A percentile compares a stretch with the other conserved stretches of the same genome.
Evolutionary conservation across 2,797 vertebrate species (phyloP).

Genomic region (Helarctos malayanus): DNA sequence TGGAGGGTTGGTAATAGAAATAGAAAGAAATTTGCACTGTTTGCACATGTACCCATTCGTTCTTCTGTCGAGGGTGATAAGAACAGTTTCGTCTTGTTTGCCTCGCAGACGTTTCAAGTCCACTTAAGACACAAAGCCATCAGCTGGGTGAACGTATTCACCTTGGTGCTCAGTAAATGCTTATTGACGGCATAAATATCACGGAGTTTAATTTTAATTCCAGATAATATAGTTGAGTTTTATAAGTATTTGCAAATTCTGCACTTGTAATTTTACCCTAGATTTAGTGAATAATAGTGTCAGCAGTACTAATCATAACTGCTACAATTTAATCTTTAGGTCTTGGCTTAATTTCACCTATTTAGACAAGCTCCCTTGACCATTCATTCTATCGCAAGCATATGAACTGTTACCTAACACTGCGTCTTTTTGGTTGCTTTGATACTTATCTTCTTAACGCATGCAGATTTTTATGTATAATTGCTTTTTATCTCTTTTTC

Average conservation of each 20-base stretch:
- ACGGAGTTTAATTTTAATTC: constrained; percentile 47
- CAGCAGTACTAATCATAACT: not conserved
- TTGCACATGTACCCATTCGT: not conserved
- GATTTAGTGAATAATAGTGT: not conserved
- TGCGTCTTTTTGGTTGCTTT: not conserved
- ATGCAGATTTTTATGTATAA: not conserved
- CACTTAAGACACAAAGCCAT: not conserved
- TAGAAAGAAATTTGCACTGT: not conserved
- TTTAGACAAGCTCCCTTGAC: not conserved
- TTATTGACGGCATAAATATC: not conserved
- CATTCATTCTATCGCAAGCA: not conserved
- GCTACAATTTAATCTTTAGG: not conserved
- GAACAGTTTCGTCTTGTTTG: not conserved
- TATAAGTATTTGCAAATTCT: constrained; percentile 34
- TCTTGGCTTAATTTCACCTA: not conserved
- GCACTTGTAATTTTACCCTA: not conserved
- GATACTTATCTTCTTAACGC: not conserved
- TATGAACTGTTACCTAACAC: not conserved
- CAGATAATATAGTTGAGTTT: constrained; percentile 16
- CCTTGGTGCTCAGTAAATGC: not conserved
- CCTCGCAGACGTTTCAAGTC: not conserved
- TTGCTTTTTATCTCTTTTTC: not conserved
- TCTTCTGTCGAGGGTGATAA: not conserved
- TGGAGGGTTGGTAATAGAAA: not conserved
- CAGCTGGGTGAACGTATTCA: not conserved